These are phyloP conservation scores for Drosophila tani DNA, from an alignment of 1,140 invertebrate genomes.

Conservation along the genomic window DNA sequence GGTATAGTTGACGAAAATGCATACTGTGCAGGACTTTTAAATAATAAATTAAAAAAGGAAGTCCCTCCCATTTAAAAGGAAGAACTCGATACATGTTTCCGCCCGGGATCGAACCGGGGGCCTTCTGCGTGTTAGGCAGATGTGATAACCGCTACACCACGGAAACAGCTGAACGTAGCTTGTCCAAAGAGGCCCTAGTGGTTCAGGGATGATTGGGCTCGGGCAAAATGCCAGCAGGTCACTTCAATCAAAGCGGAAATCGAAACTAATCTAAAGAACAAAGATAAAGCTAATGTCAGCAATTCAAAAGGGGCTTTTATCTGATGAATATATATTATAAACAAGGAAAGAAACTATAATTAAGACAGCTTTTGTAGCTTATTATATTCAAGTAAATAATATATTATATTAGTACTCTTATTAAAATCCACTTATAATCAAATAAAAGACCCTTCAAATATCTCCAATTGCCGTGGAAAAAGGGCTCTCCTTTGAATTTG, in stretches of 20 bases:
- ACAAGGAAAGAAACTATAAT: no score
- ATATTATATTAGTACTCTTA: no score
- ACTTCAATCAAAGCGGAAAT: constrained; percentile 26
- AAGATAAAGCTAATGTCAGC: constrained; percentile 8
- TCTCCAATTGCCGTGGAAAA: not conserved
- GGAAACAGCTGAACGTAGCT: constrained; percentile 60
- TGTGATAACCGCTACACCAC: constrained; percentile 85
- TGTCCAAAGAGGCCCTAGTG: constrained; percentile 10
- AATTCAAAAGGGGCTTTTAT: not conserved
- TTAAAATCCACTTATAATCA: not conserved
- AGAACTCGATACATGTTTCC: constrained; percentile 65
- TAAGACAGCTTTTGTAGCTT: not conserved
- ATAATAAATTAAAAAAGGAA: not conserved
- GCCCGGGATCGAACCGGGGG: constrained; percentile 85
- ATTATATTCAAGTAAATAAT: not conserved
- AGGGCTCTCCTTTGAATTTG: not conserved
- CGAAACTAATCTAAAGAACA: constrained; percentile 17
- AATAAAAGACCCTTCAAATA: not conserved
- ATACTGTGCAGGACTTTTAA: not conserved
- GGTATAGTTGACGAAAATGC: not conserved
- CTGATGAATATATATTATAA: not conserved
- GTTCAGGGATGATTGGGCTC: not conserved
- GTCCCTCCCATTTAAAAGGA: not conserved
- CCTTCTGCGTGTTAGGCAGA: constrained; percentile 85
- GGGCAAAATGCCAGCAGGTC: constrained; percentile 33